A percentile compares a stretch with the other conserved stretches of the same genome.
These are phyloP conservation scores for Maccullochella peelii DNA, from an alignment of 2,113 vertebrate species.

Conservation along the genomic window DNA sequence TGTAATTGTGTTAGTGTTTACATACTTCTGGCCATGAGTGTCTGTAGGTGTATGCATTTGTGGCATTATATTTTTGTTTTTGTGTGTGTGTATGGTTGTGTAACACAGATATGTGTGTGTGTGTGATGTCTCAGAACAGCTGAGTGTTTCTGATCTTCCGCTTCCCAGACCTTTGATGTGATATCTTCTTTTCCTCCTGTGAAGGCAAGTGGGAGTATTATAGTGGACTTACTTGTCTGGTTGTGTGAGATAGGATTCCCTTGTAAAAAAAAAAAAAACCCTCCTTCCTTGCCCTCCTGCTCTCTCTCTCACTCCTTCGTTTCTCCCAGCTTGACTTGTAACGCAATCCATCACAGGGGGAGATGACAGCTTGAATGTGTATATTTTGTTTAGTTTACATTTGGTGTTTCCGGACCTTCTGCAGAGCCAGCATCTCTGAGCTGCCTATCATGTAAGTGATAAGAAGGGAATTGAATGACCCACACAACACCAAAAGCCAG, in stretches of 20 bases:
- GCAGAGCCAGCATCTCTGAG: conserved; percentile 63
- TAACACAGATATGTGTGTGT: not conserved
- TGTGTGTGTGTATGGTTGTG: not conserved
- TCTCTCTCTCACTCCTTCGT: conserved; percentile 16
- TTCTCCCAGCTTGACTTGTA: conserved; percentile 33
- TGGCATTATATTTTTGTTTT: not conserved
- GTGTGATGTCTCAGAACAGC: conserved; percentile 33
- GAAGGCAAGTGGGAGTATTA: conserved; percentile 35
- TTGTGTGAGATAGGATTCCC: conserved; percentile 66
- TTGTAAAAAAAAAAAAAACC: conserved; percentile 36
- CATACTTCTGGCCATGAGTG: not conserved
- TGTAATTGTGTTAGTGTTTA: not conserved
- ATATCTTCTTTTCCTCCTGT: conserved; percentile 41
- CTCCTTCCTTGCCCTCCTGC: conserved; percentile 15
- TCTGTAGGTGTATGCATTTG: not conserved
- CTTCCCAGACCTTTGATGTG: conserved; percentile 58
- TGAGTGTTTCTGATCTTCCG: conserved; percentile 51
- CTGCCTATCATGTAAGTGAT: conserved; percentile 30
- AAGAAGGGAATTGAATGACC: conserved; percentile 37
- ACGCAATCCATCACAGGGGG: conserved; percentile 66
- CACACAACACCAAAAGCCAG: conserved; percentile 21
- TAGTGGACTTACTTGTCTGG: conserved; percentile 54
- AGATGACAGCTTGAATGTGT: conserved; percentile 67
- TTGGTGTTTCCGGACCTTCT: conserved; percentile 59
- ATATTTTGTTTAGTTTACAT: conserved; percentile 60